Evolutionary conservation across 2,113 vertebrate species (phyloP).

Genomic region (Gallinago jamesoni): DNA sequence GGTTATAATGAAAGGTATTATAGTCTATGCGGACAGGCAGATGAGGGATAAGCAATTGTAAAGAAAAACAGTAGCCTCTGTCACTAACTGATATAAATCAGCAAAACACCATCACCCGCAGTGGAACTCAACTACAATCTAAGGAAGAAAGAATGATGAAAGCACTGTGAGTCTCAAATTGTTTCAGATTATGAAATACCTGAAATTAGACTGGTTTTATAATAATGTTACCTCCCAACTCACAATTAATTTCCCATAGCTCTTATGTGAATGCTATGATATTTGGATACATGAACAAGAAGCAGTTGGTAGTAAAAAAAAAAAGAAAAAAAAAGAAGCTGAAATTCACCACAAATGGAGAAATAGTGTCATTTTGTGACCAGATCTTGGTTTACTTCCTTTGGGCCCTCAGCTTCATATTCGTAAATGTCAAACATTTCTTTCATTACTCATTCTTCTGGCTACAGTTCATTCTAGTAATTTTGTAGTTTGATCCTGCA

Average conservation of each 20-base stretch:
- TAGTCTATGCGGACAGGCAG: not conserved
- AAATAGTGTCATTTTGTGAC: not conserved
- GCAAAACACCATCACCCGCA: not conserved
- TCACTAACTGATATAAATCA: not conserved
- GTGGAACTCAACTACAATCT: not conserved
- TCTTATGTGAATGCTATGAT: not conserved
- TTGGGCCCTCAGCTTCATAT: not conserved
- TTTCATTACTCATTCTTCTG: not conserved
- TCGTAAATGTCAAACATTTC: not conserved
- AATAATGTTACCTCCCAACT: not conserved
- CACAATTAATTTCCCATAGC: not conserved
- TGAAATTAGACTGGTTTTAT: not conserved
- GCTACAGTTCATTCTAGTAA: not conserved
- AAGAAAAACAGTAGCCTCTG: not conserved
- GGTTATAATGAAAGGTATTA: not conserved
- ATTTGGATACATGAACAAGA: not conserved
- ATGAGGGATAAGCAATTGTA: not conserved
- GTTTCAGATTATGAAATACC: not conserved
- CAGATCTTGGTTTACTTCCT: not conserved
- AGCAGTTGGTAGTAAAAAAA: not conserved
- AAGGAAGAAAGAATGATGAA: not conserved
- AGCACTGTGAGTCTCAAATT: not conserved
- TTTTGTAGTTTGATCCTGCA: not conserved
- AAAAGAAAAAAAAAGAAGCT: not conserved
- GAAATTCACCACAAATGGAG: not conserved